Percentiles rank a stretch among this genome's conserved stretches.
Conservation (phyloP, 2,797 vertebrate species). For the Balearica regulorum region DNA sequence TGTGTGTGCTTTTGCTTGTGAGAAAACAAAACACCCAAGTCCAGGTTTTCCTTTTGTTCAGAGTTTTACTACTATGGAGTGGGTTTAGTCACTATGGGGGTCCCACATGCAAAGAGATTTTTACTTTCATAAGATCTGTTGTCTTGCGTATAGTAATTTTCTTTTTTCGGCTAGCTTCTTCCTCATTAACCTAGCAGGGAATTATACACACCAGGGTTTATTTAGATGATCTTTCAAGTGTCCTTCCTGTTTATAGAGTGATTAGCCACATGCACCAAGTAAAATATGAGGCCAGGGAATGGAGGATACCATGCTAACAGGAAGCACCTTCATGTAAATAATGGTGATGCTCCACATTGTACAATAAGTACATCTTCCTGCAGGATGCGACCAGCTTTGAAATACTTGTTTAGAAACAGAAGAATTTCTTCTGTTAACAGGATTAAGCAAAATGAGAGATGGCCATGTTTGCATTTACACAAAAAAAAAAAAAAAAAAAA, state of each 20-base stretch:
- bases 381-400: background rate
- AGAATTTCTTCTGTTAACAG: background rate
- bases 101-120: background rate
- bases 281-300: background rate
- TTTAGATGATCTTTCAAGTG: conserved; percentile 44
- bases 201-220: conserved; percentile 28
- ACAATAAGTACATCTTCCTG: background rate
- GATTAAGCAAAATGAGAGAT: background rate
- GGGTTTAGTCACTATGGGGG: background rate
- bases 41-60: background rate
- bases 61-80: background rate
- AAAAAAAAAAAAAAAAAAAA: background rate
- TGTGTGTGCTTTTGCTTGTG: background rate
- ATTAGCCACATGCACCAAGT: background rate
- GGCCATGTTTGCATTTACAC: background rate
- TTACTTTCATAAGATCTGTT: background rate
- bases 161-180: background rate
- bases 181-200: conserved; percentile 1
- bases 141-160: background rate
- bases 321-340: conserved; percentile 42
- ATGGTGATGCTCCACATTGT: background rate
- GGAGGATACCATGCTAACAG: conserved; percentile 24
- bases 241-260: conserved; percentile 57
- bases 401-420: conserved; percentile 1
- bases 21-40: background rate